These are phyloP conservation scores for Phacellophora camtschatica DNA, from an alignment of 30 jellyfish, hydroid and myxozoan genomes.

Conservation along the genomic window DNA sequence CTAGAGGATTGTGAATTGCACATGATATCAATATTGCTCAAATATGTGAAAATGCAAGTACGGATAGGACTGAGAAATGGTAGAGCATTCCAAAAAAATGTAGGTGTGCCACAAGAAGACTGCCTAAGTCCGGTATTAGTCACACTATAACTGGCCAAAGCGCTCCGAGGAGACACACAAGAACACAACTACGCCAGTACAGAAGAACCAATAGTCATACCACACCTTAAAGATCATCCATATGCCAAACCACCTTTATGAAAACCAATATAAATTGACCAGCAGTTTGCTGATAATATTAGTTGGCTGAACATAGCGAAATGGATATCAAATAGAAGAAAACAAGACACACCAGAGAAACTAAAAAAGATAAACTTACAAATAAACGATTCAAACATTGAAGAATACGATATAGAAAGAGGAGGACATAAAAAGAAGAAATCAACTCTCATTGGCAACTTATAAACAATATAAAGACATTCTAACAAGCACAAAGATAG, in stretches of 20 bases:
- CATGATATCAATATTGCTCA: no score
- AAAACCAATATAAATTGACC: neutral
- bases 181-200: neutral
- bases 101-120: slow-evolving; percentile 11
- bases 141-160: slow-evolving; percentile 10
- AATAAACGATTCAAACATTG: no score
- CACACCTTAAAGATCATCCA: neutral
- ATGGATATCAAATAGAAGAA: neutral
- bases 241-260: neutral
- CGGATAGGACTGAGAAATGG: no score
- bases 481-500: neutral
- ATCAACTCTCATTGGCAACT: neutral
- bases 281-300: neutral
- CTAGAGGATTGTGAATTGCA: no score
- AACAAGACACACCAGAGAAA: neutral
- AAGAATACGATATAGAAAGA: neutral
- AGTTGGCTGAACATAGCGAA: neutral
- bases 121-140: slow-evolving; percentile 2
- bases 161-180: neutral
- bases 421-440: neutral
- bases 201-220: neutral
- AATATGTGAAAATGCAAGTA: no score
- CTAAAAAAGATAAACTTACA: neutral
- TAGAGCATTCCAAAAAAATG: no score
- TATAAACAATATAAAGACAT: neutral